Evolutionary conservation across 2,888 invertebrate genomes (phyloP), one percentile per base, ranked within the genome.

Genomic region (Lepidocyrtinus sp.): DNA sequence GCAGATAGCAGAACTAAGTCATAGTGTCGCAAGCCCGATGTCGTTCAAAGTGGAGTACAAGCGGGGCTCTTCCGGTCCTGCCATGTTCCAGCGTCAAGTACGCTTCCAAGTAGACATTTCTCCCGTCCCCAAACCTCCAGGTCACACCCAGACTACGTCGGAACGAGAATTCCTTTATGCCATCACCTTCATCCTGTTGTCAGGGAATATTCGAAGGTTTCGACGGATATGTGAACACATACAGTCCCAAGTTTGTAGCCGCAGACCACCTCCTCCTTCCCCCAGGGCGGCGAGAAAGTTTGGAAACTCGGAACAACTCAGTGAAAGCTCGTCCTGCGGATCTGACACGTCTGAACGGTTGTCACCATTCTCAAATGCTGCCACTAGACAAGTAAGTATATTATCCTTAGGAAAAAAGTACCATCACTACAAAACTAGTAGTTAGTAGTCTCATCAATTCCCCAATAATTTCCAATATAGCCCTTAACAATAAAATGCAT

Each of bases 31-130:
- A 27, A 97, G 97, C 83, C 98, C 99, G 67, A 97, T 97, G 92
- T 97, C 98, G 46, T 99, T 99, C 90, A 93, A 97, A 73, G 98
- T 99, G 78, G 99, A 99, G 89, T 99, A 99, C 90, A 96, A 97
- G 88, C 91, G 99, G 67, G 97, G 95, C 21, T 95, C 95, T 62
- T 95, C 97, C 85, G 97, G 96, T 73, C 96, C 97, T 22, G 96
- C 96, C 82, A 96, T 98, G 95, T 98, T 98, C 89, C 97, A 98
- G 88, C 91, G 98, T 86, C 98, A 98, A 89, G 97, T 98, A 25
- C 91, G 97, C 84, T 97, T 98, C 90, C 98, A 98, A 92, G 89
- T 89, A 74, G 89, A 89, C 87, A 89, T 90, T 81, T 88, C 89
- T 63, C 88, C 89, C 72, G 89, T 89, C 81, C 88, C 91, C 88